phyloP scores from a whole-genome alignment of 2,113 vertebrate genomes.

The Choloepus hoffmanni region DNA sequence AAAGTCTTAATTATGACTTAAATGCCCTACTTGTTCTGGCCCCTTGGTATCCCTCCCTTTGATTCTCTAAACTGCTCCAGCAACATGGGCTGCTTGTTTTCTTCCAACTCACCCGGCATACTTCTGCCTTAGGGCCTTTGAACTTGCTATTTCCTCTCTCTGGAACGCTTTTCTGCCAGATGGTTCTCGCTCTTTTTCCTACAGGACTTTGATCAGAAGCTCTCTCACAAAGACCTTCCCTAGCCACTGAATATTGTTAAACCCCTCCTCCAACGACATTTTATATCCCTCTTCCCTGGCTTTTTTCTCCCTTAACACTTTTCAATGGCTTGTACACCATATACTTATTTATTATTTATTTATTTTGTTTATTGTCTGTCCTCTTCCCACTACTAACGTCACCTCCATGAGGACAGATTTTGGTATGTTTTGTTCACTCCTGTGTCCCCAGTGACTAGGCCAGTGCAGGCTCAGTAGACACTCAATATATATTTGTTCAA shows the following conservation, averaged over 20 bases:
- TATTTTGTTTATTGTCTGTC: background rate
- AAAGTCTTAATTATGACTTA: background rate
- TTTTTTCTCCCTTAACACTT: background rate
- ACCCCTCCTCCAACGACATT: background rate
- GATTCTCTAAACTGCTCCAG: background rate
- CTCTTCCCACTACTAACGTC: background rate
- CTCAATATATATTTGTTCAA: conserved; percentile 21
- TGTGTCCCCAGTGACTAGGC: background rate
- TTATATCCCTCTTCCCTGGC: background rate
- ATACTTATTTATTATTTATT: background rate
- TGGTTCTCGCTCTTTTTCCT: background rate
- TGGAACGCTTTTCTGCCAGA: background rate
- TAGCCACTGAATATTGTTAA: background rate
- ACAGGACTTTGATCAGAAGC: background rate
- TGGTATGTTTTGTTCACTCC: background rate
- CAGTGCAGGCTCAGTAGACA: background rate
- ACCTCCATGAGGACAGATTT: background rate
- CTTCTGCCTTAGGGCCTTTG: conserved; percentile 17
- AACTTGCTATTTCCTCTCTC: background rate
- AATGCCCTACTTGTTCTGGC: background rate
- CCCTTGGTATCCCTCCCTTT: background rate
- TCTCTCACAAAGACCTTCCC: background rate
- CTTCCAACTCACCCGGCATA: background rate
- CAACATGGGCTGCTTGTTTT: background rate
- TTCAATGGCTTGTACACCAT: background rate